A percentile compares a stretch with the other conserved stretches of the same genome.
phyloP scores from a whole-genome alignment of 2,113 vertebrate species.

The Campylorhamphus procurvoides region DNA sequence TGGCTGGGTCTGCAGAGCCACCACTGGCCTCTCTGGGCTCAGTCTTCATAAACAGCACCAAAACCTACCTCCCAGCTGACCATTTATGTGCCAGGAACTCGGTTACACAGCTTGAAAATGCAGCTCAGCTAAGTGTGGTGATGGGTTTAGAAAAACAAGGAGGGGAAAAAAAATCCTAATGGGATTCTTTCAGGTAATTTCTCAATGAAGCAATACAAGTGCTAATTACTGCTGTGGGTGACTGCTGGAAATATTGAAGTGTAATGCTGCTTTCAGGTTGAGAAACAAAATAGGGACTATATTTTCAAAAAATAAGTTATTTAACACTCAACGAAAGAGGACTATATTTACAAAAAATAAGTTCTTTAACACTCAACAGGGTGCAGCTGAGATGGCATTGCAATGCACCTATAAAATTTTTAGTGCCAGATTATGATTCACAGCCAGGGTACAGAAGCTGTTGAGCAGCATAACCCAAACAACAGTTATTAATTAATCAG shows the following conservation, averaged over 20 bases:
- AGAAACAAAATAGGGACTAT: background rate
- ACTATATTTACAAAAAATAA: slow-evolving; percentile 52
- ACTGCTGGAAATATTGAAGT: slow-evolving; percentile 52
- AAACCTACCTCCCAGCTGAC: background rate
- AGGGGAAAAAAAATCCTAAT: background rate
- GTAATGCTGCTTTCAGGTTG: slow-evolving; percentile 27
- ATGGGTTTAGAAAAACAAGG: slow-evolving; percentile 15
- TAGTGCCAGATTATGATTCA: slow-evolving; percentile 56
- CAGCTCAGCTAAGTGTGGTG: background rate
- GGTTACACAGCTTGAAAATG: slow-evolving; percentile 1
- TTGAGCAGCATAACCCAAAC: slow-evolving; percentile 20
- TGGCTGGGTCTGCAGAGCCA: accelerated
- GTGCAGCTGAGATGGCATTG: background rate
- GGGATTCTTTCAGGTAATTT: slow-evolving; percentile 66
- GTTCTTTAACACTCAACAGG: slow-evolving; percentile 67
- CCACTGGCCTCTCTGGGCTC: background rate
- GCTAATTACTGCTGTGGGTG: slow-evolving; percentile 68
- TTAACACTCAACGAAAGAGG: slow-evolving; percentile 27
- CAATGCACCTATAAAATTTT: slow-evolving; percentile 49
- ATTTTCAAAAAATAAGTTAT: slow-evolving; percentile 58
- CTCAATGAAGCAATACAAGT: slow-evolving; percentile 27
- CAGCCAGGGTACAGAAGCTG: slow-evolving; percentile 23
- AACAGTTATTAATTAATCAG: slow-evolving; percentile 61
- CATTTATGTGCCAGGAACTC: background rate
- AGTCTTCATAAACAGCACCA: background rate